Evolutionary conservation across 2,797 vertebrate genomes (phyloP).

Genomic region (Tinamus major): DNA sequence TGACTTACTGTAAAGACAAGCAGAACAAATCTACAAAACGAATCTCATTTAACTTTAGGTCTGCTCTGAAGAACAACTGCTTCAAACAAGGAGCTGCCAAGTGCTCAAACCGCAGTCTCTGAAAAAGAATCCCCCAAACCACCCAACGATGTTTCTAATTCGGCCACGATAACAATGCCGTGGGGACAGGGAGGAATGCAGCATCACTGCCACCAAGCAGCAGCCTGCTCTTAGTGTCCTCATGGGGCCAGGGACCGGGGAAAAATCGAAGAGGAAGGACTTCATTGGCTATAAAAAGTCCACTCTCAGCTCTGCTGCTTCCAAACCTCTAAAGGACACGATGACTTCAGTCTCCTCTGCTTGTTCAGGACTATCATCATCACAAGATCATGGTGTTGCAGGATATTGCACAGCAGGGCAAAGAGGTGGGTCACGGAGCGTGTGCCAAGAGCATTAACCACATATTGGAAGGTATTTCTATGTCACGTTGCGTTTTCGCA

Average conservation of each 20-base stretch:
- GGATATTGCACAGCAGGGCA: not conserved
- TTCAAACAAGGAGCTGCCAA: not conserved
- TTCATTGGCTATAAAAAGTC: not conserved
- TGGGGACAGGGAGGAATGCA: constrained; percentile 7
- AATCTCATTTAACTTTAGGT: not conserved
- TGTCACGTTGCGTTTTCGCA: rapidly evolving
- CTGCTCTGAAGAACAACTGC: not conserved
- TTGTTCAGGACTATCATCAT: not conserved
- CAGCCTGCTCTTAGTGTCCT: rapidly evolving
- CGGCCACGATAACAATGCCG: not conserved
- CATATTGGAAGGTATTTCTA: not conserved
- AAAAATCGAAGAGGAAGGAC: not conserved
- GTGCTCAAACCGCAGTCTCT: not conserved
- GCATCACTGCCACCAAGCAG: constrained; percentile 6
- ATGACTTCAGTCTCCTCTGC: not conserved
- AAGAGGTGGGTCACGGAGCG: not conserved
- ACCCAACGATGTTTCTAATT: constrained; percentile 29
- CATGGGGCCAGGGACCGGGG: rapidly evolving
- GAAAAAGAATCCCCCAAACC: not conserved
- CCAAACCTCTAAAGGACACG: not conserved
- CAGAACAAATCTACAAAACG: not conserved
- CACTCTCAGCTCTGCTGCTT: not conserved
- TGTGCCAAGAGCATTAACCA: not conserved
- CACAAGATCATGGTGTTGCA: not conserved
- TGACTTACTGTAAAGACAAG: not conserved